A percentile compares a stretch with the other conserved stretches of the same genome.
Conservation (phyloP, 2,888 invertebrate genomes). For the Lymantria monacha region DNA sequence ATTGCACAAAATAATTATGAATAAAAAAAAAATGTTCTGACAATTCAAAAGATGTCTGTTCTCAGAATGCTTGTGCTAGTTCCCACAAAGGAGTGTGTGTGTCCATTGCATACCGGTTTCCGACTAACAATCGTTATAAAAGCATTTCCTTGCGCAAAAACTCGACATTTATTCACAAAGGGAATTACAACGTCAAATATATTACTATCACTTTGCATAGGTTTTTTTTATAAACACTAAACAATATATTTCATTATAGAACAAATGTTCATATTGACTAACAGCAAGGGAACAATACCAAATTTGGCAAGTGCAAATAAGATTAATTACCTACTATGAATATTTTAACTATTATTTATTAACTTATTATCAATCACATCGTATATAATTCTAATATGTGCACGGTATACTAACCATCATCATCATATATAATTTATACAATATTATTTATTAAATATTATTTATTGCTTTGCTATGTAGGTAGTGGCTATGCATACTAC, state of each 20-base stretch:
- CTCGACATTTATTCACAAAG: slow-evolving; percentile 9
- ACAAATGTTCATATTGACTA: slow-evolving; percentile 4
- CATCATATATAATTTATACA: too few species aligned
- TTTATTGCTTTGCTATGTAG: too few species aligned
- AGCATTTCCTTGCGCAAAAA: slow-evolving; percentile 22
- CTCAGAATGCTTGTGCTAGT: slow-evolving; percentile 54
- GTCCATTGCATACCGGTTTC: slow-evolving; percentile 45
- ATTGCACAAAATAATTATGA: slow-evolving; percentile 27
- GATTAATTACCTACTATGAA: too few species aligned
- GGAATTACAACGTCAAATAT: slow-evolving; percentile 7
- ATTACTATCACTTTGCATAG: slow-evolving; percentile 8
- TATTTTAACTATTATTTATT: too few species aligned
- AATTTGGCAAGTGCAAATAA: too few species aligned
- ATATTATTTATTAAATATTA: too few species aligned
- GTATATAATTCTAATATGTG: too few species aligned
- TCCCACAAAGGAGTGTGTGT: slow-evolving; percentile 53
- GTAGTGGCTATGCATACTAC: too few species aligned
- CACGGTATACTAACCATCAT: too few species aligned
- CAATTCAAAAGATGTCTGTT: slow-evolving; percentile 41
- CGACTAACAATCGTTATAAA: slow-evolving; percentile 19
- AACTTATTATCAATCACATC: too few species aligned
- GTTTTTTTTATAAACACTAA: slow-evolving; percentile 9
- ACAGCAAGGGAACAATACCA: neutral
- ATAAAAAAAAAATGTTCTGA: slow-evolving; percentile 25
- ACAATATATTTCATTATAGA: slow-evolving; percentile 1